A percentile compares a stretch with the other conserved stretches of the same genome.
These are phyloP conservation scores for Psettodes erumei DNA, from an alignment of 2,113 vertebrate species.

Conservation along the genomic window DNA sequence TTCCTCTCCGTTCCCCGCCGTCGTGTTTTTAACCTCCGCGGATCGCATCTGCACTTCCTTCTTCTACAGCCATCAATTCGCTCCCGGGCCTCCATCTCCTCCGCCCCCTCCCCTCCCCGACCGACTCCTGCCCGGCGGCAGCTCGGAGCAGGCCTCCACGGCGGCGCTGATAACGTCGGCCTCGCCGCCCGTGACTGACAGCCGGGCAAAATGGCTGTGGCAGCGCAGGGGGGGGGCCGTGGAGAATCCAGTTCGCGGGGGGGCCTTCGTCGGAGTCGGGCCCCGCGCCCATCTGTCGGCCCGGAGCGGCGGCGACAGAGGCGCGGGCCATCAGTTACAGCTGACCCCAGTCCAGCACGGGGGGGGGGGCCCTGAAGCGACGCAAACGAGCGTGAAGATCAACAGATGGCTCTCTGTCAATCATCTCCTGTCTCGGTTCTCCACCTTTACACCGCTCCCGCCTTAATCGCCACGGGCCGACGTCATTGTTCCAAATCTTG, in stretches of 20 bases:
- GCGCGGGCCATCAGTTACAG: constrained; percentile 74
- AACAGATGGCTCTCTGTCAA: constrained; percentile 75
- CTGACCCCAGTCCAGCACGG: constrained; percentile 71
- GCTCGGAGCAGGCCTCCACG: constrained; percentile 66
- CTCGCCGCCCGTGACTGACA: constrained; percentile 75
- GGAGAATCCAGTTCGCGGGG: constrained; percentile 78
- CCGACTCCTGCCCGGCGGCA: constrained; percentile 54
- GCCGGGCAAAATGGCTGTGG: constrained; percentile 77
- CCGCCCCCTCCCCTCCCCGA: constrained; percentile 3
- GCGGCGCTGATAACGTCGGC: constrained; percentile 76
- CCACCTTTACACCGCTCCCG: constrained; percentile 21
- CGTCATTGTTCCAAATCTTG: background rate
- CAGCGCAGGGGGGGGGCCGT: constrained; percentile 75
- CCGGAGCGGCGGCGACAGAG: constrained; percentile 67
- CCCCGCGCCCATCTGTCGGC: constrained; percentile 75
- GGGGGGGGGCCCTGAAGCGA: constrained; percentile 46
- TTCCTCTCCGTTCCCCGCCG: background rate
- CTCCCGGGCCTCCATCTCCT: constrained; percentile 6
- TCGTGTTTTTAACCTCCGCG: constrained; percentile 18
- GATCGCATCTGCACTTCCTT: constrained; percentile 20
- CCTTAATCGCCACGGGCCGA: constrained; percentile 22
- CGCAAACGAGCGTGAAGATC: constrained; percentile 77
- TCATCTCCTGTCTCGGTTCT: constrained; percentile 38
- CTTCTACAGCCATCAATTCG: constrained; percentile 12
- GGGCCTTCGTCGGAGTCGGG: constrained; percentile 65